Evolutionary conservation across 2,113 vertebrate genomes (phyloP).

Genomic region (Prionailurus bengalensis): DNA sequence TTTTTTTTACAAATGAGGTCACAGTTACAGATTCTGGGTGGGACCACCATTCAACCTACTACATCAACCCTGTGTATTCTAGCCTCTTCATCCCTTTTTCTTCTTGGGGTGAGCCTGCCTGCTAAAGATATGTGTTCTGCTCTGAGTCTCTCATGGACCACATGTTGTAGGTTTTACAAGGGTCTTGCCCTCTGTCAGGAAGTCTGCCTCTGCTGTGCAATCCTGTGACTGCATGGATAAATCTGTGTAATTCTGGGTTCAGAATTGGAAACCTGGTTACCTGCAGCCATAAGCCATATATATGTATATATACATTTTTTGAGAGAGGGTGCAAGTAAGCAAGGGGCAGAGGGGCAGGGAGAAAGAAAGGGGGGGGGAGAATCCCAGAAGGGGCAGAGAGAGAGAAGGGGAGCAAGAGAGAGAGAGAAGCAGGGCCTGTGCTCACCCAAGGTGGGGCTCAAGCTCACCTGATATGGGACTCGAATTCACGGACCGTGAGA

Average conservation of each 20-base stretch:
- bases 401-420: too few relatives aligned
- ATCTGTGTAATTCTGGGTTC: neutral
- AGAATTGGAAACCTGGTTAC: neutral
- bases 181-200: neutral
- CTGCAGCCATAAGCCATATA: neutral
- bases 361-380: too few relatives aligned
- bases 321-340: too few relatives aligned
- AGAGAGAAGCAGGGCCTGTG: too few relatives aligned
- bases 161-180: neutral
- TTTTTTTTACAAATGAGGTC: neutral
- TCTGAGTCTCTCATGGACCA: neutral
- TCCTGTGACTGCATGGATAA: neutral
- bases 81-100: neutral
- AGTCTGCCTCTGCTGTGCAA: neutral
- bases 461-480: too few relatives aligned
- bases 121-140: neutral
- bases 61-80: fast-evolving
- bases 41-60: neutral
- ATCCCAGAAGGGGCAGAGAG: too few relatives aligned
- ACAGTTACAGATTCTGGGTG: neutral
- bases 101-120: neutral
- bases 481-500: too few relatives aligned
- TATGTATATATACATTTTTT: too few relatives aligned
- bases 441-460: too few relatives aligned
- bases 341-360: too few relatives aligned